A percentile compares a stretch with the other conserved stretches of the same genome.
These are phyloP conservation scores for Colossoma macropomum DNA, from an alignment of 2,113 vertebrate species.

Conservation along the genomic window DNA sequence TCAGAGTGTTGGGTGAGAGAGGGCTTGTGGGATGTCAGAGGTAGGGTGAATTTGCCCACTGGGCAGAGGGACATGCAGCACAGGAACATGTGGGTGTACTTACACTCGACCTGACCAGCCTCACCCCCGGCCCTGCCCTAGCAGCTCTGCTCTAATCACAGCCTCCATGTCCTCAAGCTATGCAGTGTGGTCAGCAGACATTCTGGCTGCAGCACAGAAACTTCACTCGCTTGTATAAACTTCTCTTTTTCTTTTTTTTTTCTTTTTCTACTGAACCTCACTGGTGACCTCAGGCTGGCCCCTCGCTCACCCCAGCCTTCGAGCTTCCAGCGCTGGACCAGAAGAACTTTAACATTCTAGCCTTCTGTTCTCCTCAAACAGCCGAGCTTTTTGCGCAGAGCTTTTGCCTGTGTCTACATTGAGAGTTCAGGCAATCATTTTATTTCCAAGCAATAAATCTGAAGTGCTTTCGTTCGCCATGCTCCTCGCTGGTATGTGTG, in stretches of 20 bases:
- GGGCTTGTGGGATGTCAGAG: conserved; percentile 38
- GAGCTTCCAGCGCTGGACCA: conserved; percentile 37
- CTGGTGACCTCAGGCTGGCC: conserved; percentile 54
- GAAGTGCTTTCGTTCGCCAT: conserved; percentile 52
- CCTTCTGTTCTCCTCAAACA: conserved; percentile 20
- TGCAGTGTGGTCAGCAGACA: conserved; percentile 53
- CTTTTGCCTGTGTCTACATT: conserved; percentile 25
- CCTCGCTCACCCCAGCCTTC: conserved; percentile 46
- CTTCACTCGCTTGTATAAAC: conserved; percentile 45
- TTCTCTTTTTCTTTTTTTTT: conserved; percentile 48
- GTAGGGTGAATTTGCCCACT: conserved; percentile 43
- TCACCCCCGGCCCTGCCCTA: conserved; percentile 49
- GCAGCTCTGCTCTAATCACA: conserved; percentile 52
- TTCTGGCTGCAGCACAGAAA: conserved; percentile 52
- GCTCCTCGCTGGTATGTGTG: conserved; percentile 9
- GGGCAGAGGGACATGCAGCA: conserved; percentile 44
- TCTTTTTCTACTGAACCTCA: conserved; percentile 34
- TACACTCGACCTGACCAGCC: conserved; percentile 53
- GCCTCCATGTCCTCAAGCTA: conserved; percentile 56
- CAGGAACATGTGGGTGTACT: conserved; percentile 60
- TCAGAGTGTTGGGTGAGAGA: conserved; percentile 35
- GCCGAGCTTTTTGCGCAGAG: conserved; percentile 5
- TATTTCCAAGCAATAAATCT: conserved; percentile 63
- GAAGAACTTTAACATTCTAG: conserved; percentile 44
- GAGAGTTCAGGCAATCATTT: conserved; percentile 59